phyloP scores from a whole-genome alignment of 2,113 vertebrate species.

The Rhabdornis inornatus region DNA sequence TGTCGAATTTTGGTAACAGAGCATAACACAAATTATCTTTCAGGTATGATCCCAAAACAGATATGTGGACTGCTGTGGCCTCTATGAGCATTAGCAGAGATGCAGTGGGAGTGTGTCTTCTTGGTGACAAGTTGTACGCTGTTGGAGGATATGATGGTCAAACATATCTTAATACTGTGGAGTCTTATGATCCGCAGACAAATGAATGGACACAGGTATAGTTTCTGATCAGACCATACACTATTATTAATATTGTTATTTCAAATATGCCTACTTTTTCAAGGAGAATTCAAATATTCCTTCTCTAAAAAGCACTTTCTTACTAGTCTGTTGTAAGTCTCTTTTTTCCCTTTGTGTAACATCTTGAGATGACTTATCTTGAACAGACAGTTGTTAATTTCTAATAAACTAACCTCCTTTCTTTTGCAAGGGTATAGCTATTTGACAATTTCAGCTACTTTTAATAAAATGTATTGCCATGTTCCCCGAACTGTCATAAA shows the following conservation, averaged over 20 bases:
- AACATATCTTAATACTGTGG: slow-evolving; percentile 92
- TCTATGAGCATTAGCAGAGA: slow-evolving; percentile 98
- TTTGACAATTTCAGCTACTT: not conserved
- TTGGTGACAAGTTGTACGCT: slow-evolving; percentile 93
- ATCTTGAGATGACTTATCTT: not conserved
- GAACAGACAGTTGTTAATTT: not conserved
- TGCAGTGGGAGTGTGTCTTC: slow-evolving; percentile 94
- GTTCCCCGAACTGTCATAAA: not conserved
- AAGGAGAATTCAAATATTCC: not conserved
- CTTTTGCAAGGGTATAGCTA: not conserved
- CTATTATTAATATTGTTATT: not conserved
- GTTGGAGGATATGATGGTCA: slow-evolving; percentile 97
- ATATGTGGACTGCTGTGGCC: slow-evolving; percentile 95
- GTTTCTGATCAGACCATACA: not conserved
- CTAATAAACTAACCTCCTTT: not conserved
- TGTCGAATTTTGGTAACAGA: not conserved
- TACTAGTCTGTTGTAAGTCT: not conserved
- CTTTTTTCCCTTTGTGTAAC: not conserved
- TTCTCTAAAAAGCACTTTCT: not conserved
- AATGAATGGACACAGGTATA: slow-evolving; percentile 97
- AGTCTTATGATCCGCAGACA: slow-evolving; percentile 95
- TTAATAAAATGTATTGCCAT: not conserved
- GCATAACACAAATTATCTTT: slow-evolving; percentile 23
- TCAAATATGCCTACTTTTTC: not conserved
- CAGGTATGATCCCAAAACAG: slow-evolving; percentile 97